Conservation (phyloP, 2,888 invertebrate genomes). For the Volucella inflata region DNA sequence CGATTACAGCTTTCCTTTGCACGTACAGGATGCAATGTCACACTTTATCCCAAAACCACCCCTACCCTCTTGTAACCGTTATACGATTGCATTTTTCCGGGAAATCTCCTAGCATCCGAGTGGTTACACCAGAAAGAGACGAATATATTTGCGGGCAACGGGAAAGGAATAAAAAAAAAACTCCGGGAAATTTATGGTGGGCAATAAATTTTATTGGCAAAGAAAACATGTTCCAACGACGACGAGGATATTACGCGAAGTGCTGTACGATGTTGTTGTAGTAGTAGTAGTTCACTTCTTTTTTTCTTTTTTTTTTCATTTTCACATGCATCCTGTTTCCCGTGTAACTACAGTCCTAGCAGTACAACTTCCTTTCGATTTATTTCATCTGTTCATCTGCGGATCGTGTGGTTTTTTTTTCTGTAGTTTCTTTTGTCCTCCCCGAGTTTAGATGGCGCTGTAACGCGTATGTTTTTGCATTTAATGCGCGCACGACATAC, state of each 20-base stretch:
- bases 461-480: slow-evolving; percentile 46
- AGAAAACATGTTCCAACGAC: slow-evolving; percentile 73
- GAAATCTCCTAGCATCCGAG: slow-evolving; percentile 67
- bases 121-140: slow-evolving; percentile 66
- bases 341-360: slow-evolving; percentile 11
- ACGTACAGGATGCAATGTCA: slow-evolving; percentile 46
- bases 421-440: background rate
- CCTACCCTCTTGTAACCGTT: background rate
- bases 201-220: slow-evolving; percentile 74
- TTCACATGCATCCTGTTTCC: slow-evolving; percentile 46
- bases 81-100: slow-evolving; percentile 71
- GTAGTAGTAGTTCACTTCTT: background rate
- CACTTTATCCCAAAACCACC: slow-evolving; percentile 14
- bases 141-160: slow-evolving; percentile 45
- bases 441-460: slow-evolving; percentile 54
- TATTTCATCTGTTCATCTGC: slow-evolving; percentile 67
- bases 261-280: slow-evolving; percentile 47
- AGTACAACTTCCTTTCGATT: slow-evolving; percentile 69
- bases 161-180: slow-evolving; percentile 24
- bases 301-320: slow-evolving; percentile 35
- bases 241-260: slow-evolving; percentile 70
- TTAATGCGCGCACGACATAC: slow-evolving; percentile 41
- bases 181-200: slow-evolving; percentile 66
- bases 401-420: slow-evolving; percentile 15
- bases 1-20: slow-evolving; percentile 41